Percentiles rank a stretch among this genome's conserved stretches.
phyloP scores from a whole-genome alignment of 2,113 vertebrate genomes.

The Sakesphorus luctuosus region DNA sequence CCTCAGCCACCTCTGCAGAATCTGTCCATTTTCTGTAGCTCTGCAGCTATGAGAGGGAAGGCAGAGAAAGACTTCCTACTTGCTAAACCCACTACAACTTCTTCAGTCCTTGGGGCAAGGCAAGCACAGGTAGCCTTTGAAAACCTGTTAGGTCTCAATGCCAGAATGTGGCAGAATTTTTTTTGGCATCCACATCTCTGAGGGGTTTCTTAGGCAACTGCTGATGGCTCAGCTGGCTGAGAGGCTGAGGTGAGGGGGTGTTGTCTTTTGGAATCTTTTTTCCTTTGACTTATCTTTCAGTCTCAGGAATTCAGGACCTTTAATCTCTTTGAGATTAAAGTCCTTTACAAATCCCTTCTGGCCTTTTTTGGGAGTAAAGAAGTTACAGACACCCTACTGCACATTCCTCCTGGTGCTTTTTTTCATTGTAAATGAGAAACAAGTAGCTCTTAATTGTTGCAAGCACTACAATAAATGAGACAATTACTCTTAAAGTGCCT shows the following conservation, averaged over 20 bases:
- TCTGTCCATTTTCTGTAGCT: not conserved
- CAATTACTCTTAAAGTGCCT: not conserved
- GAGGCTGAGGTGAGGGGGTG: not conserved
- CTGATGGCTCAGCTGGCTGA: not conserved
- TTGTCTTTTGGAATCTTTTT: constrained; percentile 64
- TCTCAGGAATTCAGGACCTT: constrained; percentile 65
- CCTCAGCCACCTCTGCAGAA: not conserved
- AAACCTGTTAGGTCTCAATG: not conserved
- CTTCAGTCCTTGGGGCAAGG: not conserved
- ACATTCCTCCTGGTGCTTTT: constrained; percentile 24
- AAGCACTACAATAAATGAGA: constrained; percentile 8
- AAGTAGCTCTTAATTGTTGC: constrained; percentile 25
- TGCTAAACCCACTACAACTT: not conserved
- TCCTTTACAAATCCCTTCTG: constrained; percentile 53
- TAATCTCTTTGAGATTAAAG: constrained; percentile 71
- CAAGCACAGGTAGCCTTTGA: not conserved
- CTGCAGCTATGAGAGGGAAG: not conserved
- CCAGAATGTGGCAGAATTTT: not conserved
- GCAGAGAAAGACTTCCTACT: not conserved
- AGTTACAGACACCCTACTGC: constrained; percentile 41
- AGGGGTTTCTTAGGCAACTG: not conserved
- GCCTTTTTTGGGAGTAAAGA: constrained; percentile 53
- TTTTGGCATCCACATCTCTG: not conserved
- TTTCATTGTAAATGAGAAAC: constrained; percentile 22
- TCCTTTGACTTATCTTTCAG: constrained; percentile 64